Base-by-base conservation (phyloP, 2,113 vertebrate genomes). In the Atractosteus spatula region DNA sequence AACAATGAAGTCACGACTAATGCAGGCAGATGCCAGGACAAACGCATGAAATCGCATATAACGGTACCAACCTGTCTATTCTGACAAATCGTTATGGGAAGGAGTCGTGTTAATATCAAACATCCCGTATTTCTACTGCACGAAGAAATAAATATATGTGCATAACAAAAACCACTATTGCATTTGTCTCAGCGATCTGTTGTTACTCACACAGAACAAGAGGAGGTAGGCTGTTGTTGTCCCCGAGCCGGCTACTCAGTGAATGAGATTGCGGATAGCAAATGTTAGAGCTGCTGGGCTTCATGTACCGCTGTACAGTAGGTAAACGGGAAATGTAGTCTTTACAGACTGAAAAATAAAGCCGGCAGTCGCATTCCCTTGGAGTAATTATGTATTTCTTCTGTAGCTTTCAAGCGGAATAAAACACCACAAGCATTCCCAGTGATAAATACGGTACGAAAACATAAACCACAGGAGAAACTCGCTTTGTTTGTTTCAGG, bases 191-290 rank as follows among this genome's bases (percentile, higher is more conserved):
- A 59, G 43, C 16, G 17, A 68, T 7, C 62, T 70, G 71, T 61
- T 66, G 77, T 67, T 78, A 87, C 89, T 92, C 83, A 89, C 89
- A 65, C 74, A 79, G 80, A 79, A 79, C 78, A 47, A 74, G 75
- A 75, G 78, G 85, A 88, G 83, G 84, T 85, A 85, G 84, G 82
- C 82, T 86, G 84, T 85, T 90, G 87, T 86, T 85, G 76, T 82
- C 82, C 42, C 47, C 75, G 73, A 59, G 75, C 80, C 82, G 65
- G 80, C 75, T 76, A 76, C 78, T 84, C 83, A 68, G 62, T 81
- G 86, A 89, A 77, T 77, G 75, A 74, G 81, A 82, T 83, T 82
- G 78, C 72, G 79, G 72, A 69, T 76, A 59, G 77, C 72, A 41
- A 29, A 65, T 76, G 81, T 64, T 81, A 75, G 43, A 78, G 73